Percentiles rank a stretch among this genome's conserved stretches.
phyloP scores from a whole-genome alignment of 92 coral and sea anemone species.

The Palythoa caribaeorum region DNA sequence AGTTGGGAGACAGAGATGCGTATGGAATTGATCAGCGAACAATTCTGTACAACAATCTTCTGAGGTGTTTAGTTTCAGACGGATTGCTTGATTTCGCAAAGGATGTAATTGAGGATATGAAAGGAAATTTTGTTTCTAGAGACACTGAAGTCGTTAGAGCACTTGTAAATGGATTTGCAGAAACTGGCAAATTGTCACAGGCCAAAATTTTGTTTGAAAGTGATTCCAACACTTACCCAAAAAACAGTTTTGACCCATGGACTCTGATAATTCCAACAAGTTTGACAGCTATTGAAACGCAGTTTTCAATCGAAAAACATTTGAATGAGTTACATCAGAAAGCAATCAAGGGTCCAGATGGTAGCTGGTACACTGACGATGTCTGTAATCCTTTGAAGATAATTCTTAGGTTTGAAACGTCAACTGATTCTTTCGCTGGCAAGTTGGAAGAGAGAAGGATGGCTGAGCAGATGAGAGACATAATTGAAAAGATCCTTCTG shows the following conservation, averaged over 20 bases:
- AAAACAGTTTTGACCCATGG: constrained; percentile 64
- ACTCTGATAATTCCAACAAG: constrained; percentile 65
- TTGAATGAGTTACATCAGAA: constrained; percentile 54
- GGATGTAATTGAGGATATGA: constrained; percentile 65
- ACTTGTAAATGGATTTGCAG: constrained; percentile 74
- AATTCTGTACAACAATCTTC: constrained; percentile 69
- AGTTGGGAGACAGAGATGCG: constrained; percentile 69
- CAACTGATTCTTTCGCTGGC: not conserved
- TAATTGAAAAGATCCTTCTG: constrained; percentile 20
- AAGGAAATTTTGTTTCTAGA: constrained; percentile 55
- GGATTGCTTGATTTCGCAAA: constrained; percentile 63
- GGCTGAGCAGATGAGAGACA: constrained; percentile 37
- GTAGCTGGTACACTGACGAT: constrained; percentile 64
- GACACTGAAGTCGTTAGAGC: constrained; percentile 69
- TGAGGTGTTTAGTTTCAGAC: constrained; percentile 58
- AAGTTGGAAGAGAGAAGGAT: constrained; percentile 13
- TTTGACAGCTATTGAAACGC: constrained; percentile 73
- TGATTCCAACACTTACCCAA: constrained; percentile 70
- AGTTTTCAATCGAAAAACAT: constrained; percentile 79
- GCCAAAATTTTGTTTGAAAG: constrained; percentile 76
- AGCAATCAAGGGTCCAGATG: constrained; percentile 57
- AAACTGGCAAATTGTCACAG: constrained; percentile 53
- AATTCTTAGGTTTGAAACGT: constrained; percentile 51
- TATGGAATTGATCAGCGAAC: constrained; percentile 60
- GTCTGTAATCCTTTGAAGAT: constrained; percentile 63